A percentile compares a stretch with the other conserved stretches of the same genome.
These are phyloP conservation scores for Pristionchus entomophagus DNA, from an alignment of 2,888 invertebrate genomes.

Conservation along the genomic window DNA sequence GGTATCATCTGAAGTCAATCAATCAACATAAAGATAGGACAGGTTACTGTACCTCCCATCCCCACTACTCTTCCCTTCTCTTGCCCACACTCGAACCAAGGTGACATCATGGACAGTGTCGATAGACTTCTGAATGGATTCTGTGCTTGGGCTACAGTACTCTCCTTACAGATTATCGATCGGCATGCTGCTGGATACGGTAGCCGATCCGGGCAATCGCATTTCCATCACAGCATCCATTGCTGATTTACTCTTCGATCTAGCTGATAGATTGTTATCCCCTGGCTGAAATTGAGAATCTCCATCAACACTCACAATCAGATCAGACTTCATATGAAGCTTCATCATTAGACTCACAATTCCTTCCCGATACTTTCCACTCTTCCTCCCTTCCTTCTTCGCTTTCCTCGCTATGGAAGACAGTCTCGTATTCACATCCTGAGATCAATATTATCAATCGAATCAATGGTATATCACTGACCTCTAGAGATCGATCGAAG, in stretches of 20 bases:
- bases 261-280: slow-evolving; percentile 29
- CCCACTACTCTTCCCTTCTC: neutral
- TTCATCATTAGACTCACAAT: neutral
- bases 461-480: neutral
- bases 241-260: neutral
- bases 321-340: no score
- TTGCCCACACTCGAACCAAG: neutral
- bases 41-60: slow-evolving; percentile 20
- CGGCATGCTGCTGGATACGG: neutral
- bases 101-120: slow-evolving; percentile 15
- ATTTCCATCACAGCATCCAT: neutral
- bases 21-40: neutral
- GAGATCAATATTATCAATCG: neutral
- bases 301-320: no score
- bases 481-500: slow-evolving; percentile 12
- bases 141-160: neutral
- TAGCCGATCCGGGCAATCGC: neutral
- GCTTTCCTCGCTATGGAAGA: neutral
- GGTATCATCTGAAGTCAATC: neutral
- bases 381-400: slow-evolving; percentile 23
- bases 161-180: slow-evolving; percentile 15
- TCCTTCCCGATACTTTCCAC: neutral
- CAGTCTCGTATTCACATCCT: slow-evolving; percentile 30
- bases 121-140: neutral
- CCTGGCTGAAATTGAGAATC: neutral